Conservation (phyloP, 2,797 vertebrate species). For the Anolis apletophallus region DNA sequence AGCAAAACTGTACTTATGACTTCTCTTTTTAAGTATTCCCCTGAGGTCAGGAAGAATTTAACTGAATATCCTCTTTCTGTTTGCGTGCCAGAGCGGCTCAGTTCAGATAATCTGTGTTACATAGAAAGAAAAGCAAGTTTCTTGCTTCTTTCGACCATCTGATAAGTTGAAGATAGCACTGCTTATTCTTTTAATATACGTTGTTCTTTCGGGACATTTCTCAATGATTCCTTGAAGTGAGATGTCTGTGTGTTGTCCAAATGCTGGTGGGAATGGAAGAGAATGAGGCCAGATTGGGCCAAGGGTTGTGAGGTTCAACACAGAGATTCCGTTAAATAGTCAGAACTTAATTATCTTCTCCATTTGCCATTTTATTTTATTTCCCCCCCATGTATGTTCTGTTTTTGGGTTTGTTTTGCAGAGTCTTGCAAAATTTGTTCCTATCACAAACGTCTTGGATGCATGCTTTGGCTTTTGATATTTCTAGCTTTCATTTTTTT, state of each 20-base stretch:
- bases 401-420: neutral
- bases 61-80: constrained; percentile 14
- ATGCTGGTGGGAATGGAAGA: neutral
- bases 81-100: neutral
- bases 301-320: neutral
- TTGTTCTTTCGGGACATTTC: constrained; percentile 8
- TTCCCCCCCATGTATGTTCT: neutral
- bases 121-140: constrained; percentile 29
- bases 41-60: neutral
- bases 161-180: neutral
- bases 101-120: neutral
- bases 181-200: neutral
- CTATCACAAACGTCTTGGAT: neutral
- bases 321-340: neutral
- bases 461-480: neutral
- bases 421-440: neutral
- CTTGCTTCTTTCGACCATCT: constrained; percentile 5
- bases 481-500: neutral
- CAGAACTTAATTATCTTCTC: neutral
- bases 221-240: constrained; percentile 7
- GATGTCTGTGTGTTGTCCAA: neutral
- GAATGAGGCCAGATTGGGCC: neutral
- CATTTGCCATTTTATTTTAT: neutral
- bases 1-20: constrained; percentile 21
- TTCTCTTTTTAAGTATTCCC: neutral